Percentiles rank a stretch among this genome's conserved stretches.
These are phyloP conservation scores for Anastrepha obliqua DNA, from an alignment of 1,140 invertebrate species.

Conservation along the genomic window DNA sequence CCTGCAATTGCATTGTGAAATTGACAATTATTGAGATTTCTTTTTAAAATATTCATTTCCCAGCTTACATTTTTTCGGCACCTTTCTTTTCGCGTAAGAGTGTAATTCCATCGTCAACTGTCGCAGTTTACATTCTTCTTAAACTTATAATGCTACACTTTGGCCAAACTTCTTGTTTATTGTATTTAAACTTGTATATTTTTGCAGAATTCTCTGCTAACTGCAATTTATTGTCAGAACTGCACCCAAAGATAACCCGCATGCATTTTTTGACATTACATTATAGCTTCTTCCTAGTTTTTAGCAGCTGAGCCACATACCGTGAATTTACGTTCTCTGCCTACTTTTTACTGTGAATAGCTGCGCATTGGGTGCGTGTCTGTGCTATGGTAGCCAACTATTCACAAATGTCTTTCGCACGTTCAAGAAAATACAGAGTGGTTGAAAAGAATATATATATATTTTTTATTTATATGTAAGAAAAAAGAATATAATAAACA, in stretches of 20 bases:
- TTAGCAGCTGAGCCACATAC: too few relatives aligned
- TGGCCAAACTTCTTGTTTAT: slow-evolving; percentile 54
- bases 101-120: slow-evolving; percentile 67
- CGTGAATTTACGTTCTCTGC: neutral
- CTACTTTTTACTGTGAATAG: neutral
- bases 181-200: neutral
- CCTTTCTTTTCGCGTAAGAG: slow-evolving; percentile 68
- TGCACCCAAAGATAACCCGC: neutral
- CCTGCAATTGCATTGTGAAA: slow-evolving; percentile 59
- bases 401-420: too few relatives aligned
- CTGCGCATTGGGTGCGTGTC: neutral
- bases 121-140: slow-evolving; percentile 15
- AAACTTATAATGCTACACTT: neutral
- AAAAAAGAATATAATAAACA: too few relatives aligned
- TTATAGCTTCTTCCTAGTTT: neutral
- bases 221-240: slow-evolving; percentile 7
- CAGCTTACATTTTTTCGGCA: slow-evolving; percentile 53
- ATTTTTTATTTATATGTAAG: too few relatives aligned
- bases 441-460: too few relatives aligned
- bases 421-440: too few relatives aligned
- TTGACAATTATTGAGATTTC: slow-evolving; percentile 47
- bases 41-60: neutral
- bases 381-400: neutral
- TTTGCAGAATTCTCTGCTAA: neutral
- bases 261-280: slow-evolving; percentile 36